Base-by-base conservation (phyloP, 1,140 invertebrate species). In the Periplaneta americana region DNA sequence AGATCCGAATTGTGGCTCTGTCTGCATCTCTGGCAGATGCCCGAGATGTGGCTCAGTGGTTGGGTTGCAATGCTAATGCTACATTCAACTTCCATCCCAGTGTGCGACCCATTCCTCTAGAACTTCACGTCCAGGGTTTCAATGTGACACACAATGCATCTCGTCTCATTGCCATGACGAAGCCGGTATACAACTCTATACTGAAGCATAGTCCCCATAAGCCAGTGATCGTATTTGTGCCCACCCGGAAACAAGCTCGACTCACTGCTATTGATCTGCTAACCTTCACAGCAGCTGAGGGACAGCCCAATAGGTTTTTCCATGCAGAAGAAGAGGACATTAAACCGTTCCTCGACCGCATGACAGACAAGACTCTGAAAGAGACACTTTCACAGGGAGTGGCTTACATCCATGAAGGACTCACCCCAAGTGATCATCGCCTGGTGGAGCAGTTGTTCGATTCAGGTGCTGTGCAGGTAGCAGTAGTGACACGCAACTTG, bases 81-180 rank as follows among this genome's bases (percentile, higher is more conserved):
- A 97, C 97, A 1, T 99, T 99, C 87, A 99, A 99, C 90, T 99
- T 99, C 88, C 98, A 99, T 88, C 98, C 98, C 0, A 98, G 97
- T 86, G 98, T 99, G 13, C 90, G 98, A 31, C 98, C 98, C 13
- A 91, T 99, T 35, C 97, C 97, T 0, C 87, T 99, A 10, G 98
- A 99, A 87, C 89, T 99, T 34, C 97, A 99, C 85, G 97, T 99
- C 76, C 95, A 97, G 86, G 89, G 85, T 17, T 97, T 99, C 87
- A 99, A 99, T 89, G 96, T 99, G 18, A 98, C 97, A 0, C 98
- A 99, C 89, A 99, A 98, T 87, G 96, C 96, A 3, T 98, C 98
- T 0, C 91, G 99, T 34, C 91, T 99, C 2, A 94, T 98, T 3
- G 97, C 98, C 0, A 99, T 99, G 99, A 95, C 96, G 0, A 99